Percentiles rank a stretch among this genome's conserved stretches.
Conservation (phyloP, 2,113 vertebrate species). For the Corynorhinus townsendii region DNA sequence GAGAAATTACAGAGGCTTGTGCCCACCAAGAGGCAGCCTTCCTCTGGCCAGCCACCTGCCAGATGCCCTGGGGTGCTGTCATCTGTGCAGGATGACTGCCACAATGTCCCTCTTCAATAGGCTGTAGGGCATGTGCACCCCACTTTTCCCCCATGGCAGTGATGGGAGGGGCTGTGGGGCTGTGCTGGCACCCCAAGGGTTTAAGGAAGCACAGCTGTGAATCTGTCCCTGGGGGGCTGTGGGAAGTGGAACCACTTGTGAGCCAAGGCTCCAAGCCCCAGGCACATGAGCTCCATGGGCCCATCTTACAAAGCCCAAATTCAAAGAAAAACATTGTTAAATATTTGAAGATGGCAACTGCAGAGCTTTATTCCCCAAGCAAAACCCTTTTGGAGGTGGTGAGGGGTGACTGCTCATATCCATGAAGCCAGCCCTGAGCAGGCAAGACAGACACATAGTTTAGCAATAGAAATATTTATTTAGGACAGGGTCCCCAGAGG, state of each 20-base stretch:
- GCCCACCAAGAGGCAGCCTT: background rate
- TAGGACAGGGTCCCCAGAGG: background rate
- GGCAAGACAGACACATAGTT: background rate
- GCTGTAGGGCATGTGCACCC: background rate
- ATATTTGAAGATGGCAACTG: background rate
- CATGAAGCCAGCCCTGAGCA: background rate
- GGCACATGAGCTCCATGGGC: background rate
- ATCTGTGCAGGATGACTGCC: background rate
- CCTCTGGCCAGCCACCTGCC: background rate
- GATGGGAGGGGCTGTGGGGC: background rate
- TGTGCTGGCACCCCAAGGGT: too few relatives aligned
- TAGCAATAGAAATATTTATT: background rate
- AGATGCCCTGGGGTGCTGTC: background rate
- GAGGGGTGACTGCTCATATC: fast-evolving
- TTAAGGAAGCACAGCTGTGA: background rate
- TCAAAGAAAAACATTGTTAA: background rate
- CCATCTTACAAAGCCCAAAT: background rate
- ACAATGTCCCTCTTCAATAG: background rate
- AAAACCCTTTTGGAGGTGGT: background rate
- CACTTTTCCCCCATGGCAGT: background rate
- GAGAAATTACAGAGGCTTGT: background rate
- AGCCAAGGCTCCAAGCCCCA: background rate
- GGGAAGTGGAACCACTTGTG: background rate
- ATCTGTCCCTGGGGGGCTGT: background rate
- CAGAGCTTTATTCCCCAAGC: background rate